Evolutionary conservation across 2,888 invertebrate species (phyloP).

Genomic region (Corythucha ciliata): DNA sequence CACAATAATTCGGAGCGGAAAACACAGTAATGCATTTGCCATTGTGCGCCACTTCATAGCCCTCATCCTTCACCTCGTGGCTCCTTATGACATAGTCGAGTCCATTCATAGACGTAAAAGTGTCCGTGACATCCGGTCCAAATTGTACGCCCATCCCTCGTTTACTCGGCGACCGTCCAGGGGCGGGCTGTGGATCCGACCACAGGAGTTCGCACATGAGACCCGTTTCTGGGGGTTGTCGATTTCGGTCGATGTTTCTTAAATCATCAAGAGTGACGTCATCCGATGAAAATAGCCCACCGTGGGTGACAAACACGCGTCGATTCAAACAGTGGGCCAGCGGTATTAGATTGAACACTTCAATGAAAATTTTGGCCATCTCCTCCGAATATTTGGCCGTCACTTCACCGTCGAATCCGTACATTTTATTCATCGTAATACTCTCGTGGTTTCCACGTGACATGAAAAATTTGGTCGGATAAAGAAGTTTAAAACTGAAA

Average conservation of each 20-base stretch:
- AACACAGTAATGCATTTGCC: slow-evolving; percentile 97
- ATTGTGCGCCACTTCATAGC: slow-evolving; percentile 90
- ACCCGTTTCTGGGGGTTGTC: slow-evolving; percentile 74
- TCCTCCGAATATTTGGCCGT: slow-evolving; percentile 87
- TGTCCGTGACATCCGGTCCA: slow-evolving; percentile 90
- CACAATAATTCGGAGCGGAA: slow-evolving; percentile 99
- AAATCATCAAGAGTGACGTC: slow-evolving; percentile 90
- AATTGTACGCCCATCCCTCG: slow-evolving; percentile 98
- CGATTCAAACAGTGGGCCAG: slow-evolving; percentile 90
- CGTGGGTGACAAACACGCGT: slow-evolving; percentile 81
- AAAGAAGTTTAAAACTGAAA: slow-evolving; percentile 92
- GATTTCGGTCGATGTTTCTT: slow-evolving; percentile 74
- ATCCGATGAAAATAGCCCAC: slow-evolving; percentile 91
- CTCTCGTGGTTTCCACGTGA: slow-evolving; percentile 99
- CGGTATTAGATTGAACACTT: slow-evolving; percentile 97
- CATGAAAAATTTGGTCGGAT: slow-evolving; percentile 94
- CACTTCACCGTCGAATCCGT: slow-evolving; percentile 98
- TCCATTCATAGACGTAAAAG: slow-evolving; percentile 73
- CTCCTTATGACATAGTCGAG: slow-evolving; percentile 91
- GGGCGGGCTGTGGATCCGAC: slow-evolving; percentile 93
- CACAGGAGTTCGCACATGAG: slow-evolving; percentile 97
- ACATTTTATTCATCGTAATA: slow-evolving; percentile 98
- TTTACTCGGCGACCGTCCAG: slow-evolving; percentile 85
- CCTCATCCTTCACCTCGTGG: slow-evolving; percentile 95
- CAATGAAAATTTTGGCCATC: slow-evolving; percentile 96